Conservation (phyloP, 2,888 invertebrate species). For the Nyleta sp. region DNA sequence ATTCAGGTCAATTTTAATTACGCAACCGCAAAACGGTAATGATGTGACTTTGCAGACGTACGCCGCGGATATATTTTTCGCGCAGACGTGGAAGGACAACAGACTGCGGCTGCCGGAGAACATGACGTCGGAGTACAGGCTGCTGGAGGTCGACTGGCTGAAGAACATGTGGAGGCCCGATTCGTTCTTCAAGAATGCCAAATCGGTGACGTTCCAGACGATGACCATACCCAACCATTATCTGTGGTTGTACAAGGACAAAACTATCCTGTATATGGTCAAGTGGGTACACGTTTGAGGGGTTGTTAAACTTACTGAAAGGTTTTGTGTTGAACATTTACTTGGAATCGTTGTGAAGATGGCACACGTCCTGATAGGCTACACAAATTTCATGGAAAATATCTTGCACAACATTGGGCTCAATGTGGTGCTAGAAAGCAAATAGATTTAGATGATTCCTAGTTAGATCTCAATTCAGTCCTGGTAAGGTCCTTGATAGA, state of each 20-base stretch:
- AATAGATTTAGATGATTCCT: no score
- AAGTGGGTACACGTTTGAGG: constrained; percentile 85
- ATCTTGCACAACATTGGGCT: no score
- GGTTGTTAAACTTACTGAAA: no score
- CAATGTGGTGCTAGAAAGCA: no score
- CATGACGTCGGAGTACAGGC: constrained; percentile 95
- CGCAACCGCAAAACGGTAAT: constrained; percentile 8
- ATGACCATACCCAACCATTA: constrained; percentile 98
- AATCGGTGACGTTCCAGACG: constrained; percentile 96
- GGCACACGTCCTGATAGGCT: no score
- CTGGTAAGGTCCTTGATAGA: no score
- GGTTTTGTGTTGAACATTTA: no score
- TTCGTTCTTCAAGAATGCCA: constrained; percentile 97
- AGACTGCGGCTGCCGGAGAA: constrained; percentile 93
- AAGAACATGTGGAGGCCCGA: constrained; percentile 97
- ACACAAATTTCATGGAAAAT: no score
- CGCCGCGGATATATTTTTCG: constrained; percentile 96
- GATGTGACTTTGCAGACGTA: constrained; percentile 86
- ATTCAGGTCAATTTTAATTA: constrained; percentile 53
- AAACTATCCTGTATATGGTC: constrained; percentile 93
- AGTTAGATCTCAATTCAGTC: no score
- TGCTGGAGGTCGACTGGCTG: constrained; percentile 94
- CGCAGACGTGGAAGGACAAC: constrained; percentile 97
- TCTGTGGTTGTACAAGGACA: constrained; percentile 94
- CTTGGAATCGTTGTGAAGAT: no score